Evolutionary conservation across 1,140 invertebrate genomes (phyloP).

Genomic region (Drosophila varians): DNA sequence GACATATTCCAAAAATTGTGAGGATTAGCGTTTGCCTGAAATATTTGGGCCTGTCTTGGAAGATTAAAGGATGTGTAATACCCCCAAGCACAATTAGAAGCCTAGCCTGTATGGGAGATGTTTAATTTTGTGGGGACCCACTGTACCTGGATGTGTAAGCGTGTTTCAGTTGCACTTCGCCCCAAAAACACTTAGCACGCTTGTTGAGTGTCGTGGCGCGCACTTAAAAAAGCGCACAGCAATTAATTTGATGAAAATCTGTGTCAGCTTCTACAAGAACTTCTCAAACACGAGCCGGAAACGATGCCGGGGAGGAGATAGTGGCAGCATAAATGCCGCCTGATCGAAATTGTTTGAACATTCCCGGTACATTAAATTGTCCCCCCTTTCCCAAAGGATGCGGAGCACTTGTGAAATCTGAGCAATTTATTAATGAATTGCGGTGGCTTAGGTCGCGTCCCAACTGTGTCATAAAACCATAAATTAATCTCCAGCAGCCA

Average conservation of each 20-base stretch:
- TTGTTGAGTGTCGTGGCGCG: conserved; percentile 60
- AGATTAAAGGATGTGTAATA: too few relatives aligned
- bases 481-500: conserved; percentile 6
- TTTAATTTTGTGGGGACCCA: background rate
- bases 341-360: conserved; percentile 30
- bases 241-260: conserved; percentile 79
- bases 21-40: background rate
- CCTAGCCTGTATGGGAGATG: too few relatives aligned
- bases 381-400: background rate
- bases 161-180: conserved; percentile 57
- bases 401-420: conserved; percentile 19
- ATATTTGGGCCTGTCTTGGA: background rate
- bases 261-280: conserved; percentile 63
- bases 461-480: conserved; percentile 1
- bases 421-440: conserved; percentile 71
- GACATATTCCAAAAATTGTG: background rate
- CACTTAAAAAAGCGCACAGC: conserved; percentile 65
- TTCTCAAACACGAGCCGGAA: conserved; percentile 31
- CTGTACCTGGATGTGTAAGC: conserved; percentile 16
- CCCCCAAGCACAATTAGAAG: too few relatives aligned
- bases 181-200: conserved; percentile 66
- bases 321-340: conserved; percentile 27
- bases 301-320: conserved; percentile 13
- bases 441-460: conserved; percentile 43
- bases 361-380: background rate